Base-by-base conservation (phyloP, 2,888 invertebrate species). In the Agrotis segetum region DNA sequence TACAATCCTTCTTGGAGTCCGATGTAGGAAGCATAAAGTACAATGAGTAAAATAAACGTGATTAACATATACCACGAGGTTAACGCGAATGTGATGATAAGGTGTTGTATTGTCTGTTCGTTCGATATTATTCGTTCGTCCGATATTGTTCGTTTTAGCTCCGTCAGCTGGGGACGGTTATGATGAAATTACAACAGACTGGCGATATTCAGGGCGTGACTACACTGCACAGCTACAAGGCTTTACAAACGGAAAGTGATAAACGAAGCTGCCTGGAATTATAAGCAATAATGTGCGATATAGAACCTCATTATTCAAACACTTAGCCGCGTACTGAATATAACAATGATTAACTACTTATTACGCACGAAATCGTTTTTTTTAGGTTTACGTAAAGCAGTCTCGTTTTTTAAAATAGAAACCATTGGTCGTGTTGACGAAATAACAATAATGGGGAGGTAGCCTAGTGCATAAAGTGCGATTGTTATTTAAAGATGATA, bases 201-300 rank as follows among this genome's bases (percentile, higher is more conserved):
- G 81, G 85, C 77, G 86, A 84, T 91, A 92, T 93, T 92, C 87
- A 93, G 94, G 89, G 91, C 93, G 89, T 93, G 92, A 56, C 56
- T n/a, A 34, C n/a, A 92, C 91, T 88, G 85, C 74, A 88, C 61
- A 59, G 65, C 64, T 52, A 69, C 90, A 90, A 92, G 91, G 91
- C 85, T 91, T 89, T 85, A 82, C 82, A 86, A 90, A 89, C 86
- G 84, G 88, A 89, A 88, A 88, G 88, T 85, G 82, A 85, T 85
- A 77, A 85, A 58, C 75, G 71, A 61, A 74, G 70, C 71, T 77
- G 71, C 53, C 68, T 74, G 70, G 68, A 77, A 81, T 73, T 81
- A 70, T 64, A 74, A 77, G 71, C 62, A 81, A 77, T 74, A 71
- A 71, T 64, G 19, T 59, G 73, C 66, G 53, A 58, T 78, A 24